A percentile compares a stretch with the other conserved stretches of the same genome.
phyloP scores from a whole-genome alignment of 2,888 invertebrate species.

The Osedax fenrisi region DNA sequence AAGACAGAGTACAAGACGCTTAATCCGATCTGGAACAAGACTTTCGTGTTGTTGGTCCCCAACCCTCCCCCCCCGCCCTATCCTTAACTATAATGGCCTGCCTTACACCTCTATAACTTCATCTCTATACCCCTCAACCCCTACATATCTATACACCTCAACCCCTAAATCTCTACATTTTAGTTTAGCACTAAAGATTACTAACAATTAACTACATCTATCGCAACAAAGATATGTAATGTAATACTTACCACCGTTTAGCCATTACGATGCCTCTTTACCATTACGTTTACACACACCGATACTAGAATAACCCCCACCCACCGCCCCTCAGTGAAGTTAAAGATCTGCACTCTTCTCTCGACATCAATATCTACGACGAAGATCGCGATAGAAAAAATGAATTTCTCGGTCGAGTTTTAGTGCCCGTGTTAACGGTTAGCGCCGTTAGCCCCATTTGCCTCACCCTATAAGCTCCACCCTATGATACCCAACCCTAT shows the following conservation, averaged over 20 bases:
- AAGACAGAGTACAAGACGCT: constrained; percentile 97
- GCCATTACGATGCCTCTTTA: too few species aligned
- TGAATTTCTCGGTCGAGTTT: constrained; percentile 85
- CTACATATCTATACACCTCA: too few species aligned
- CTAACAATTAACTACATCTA: too few species aligned
- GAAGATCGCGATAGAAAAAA: constrained; percentile 88
- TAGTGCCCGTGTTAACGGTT: constrained; percentile 66
- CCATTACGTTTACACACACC: too few species aligned
- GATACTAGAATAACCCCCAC: too few species aligned
- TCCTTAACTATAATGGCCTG: background rate
- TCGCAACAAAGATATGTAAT: too few species aligned
- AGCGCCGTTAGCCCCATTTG: too few species aligned
- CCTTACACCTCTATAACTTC: background rate
- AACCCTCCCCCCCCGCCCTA: background rate
- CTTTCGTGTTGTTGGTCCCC: constrained; percentile 88
- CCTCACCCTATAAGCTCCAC: too few species aligned
- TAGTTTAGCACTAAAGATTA: too few species aligned
- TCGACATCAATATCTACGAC: constrained; percentile 90
- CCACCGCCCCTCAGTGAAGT: constrained; percentile 46
- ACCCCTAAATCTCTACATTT: too few species aligned
- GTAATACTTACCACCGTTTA: too few species aligned
- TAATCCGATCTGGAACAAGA: constrained; percentile 91
- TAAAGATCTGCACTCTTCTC: constrained; percentile 78
- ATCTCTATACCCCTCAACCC: background rate
- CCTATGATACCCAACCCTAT: too few species aligned